Conservation (phyloP, 1,140 invertebrate genomes). For the Drosophila lowei region DNA sequence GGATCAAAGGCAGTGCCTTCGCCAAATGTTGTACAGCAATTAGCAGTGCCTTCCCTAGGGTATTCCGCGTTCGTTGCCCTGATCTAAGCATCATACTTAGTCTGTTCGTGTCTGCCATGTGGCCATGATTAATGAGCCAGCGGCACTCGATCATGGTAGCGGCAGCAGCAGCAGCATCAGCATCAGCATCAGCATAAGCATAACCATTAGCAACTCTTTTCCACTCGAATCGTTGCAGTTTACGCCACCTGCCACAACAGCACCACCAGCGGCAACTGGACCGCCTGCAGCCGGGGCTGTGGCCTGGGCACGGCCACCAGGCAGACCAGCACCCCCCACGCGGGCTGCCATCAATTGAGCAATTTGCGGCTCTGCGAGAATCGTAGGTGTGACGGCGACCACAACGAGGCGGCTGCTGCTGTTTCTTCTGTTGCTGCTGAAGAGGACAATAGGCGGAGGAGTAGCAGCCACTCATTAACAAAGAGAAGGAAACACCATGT, state of each 20-base stretch:
- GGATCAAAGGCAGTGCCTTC: neutral
- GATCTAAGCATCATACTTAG: neutral
- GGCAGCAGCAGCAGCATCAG: neutral
- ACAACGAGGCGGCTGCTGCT: neutral
- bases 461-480: constrained; percentile 37
- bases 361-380: constrained; percentile 86
- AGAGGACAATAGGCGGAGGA: constrained; percentile 56
- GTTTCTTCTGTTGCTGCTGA: too few species aligned
- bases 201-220: constrained; percentile 40
- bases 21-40: neutral
- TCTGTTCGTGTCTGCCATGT: neutral
- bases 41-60: neutral
- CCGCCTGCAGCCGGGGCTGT: constrained; percentile 86
- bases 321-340: constrained; percentile 86
- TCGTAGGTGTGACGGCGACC: constrained; percentile 71
- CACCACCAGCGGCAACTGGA: constrained; percentile 85
- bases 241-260: constrained; percentile 83
- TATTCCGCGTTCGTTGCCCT: neutral
- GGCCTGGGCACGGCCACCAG: constrained; percentile 87
- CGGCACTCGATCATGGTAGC: constrained; percentile 18
- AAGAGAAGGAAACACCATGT: constrained; percentile 38
- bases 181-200: constrained; percentile 23
- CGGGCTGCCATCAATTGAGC: constrained; percentile 85
- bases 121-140: constrained; percentile 19
- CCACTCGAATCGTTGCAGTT: constrained; percentile 63